These are phyloP conservation scores for Acipenser transmontanus DNA, from an alignment of 2,797 vertebrate genomes.

Conservation along the genomic window DNA sequence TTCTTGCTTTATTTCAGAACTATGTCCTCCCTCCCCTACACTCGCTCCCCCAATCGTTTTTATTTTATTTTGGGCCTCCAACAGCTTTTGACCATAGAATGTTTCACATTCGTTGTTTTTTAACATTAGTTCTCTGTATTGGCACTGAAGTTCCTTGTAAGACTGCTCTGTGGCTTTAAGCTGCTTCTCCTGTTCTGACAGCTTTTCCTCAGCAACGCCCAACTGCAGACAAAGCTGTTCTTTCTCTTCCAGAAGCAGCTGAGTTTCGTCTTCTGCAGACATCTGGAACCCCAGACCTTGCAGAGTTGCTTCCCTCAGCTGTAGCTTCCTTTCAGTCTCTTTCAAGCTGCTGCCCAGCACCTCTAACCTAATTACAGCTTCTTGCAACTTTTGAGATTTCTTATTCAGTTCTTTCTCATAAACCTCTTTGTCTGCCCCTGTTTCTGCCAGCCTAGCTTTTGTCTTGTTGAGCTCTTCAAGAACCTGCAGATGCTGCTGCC, in stretches of 20 bases:
- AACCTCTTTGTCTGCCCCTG: conserved; percentile 12
- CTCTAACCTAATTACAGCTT: conserved; percentile 35
- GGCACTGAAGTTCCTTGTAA: conserved; percentile 30
- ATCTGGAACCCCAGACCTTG: conserved; percentile 5
- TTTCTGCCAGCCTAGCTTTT: background rate
- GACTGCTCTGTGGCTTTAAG: conserved; percentile 25
- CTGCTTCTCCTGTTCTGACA: conserved; percentile 34
- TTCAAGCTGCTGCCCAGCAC: conserved; percentile 41
- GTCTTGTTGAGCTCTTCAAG: conserved; percentile 24
- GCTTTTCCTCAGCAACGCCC: conserved; percentile 34
- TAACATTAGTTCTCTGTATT: conserved; percentile 24
- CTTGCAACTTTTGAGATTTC: conserved; percentile 40
- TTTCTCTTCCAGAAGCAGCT: conserved; percentile 10
- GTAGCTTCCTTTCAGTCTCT: conserved; percentile 33
- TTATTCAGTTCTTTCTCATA: conserved; percentile 38
- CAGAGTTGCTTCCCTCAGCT: conserved; percentile 22
- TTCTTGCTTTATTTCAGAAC: background rate
- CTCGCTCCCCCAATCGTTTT: conserved; percentile 4
- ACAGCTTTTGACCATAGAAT: background rate
- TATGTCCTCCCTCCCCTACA: background rate
- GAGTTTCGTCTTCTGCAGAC: conserved; percentile 6
- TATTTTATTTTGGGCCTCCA: conserved; percentile 22
- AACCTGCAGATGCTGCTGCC: conserved; percentile 27
- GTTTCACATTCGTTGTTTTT: conserved; percentile 22
- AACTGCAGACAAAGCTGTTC: conserved; percentile 33